phyloP scores from a whole-genome alignment of 1,140 invertebrate species.

The Protaetia brevitarsis region DNA sequence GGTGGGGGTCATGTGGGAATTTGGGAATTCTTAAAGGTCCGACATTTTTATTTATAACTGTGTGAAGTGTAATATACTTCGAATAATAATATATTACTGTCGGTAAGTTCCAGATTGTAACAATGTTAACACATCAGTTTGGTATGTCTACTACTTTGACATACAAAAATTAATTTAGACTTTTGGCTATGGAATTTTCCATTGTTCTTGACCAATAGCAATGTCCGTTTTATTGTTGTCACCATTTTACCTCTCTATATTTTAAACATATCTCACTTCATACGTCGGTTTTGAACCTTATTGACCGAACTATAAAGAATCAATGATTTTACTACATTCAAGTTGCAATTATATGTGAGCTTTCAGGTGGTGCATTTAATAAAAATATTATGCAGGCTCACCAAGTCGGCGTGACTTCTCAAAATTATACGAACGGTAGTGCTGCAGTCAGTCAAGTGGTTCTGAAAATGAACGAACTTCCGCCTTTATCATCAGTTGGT shows the following conservation, averaged over 20 bases:
- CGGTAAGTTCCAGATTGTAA: too few species aligned
- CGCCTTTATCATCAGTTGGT: conserved; percentile 68
- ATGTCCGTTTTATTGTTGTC: background rate
- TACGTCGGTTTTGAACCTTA: background rate
- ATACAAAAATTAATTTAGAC: too few species aligned
- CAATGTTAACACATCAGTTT: too few species aligned
- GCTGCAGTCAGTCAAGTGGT: conserved; percentile 60
- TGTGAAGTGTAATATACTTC: too few species aligned
- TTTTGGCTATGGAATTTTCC: conserved; percentile 12
- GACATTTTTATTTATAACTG: too few species aligned
- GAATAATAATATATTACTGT: too few species aligned
- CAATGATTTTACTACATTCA: background rate
- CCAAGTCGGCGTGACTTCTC: conserved; percentile 52
- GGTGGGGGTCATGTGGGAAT: too few species aligned
- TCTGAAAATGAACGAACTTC: conserved; percentile 71
- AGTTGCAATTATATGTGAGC: conserved; percentile 18
- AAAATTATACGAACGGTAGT: conserved; percentile 53
- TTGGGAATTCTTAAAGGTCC: too few species aligned
- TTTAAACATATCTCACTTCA: background rate
- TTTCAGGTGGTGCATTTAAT: conserved; percentile 21
- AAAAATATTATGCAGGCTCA: conserved; percentile 51
- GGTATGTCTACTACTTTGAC: too few species aligned
- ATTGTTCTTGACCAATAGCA: background rate
- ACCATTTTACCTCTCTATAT: background rate
- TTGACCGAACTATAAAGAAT: background rate